Conservation (phyloP, 2,113 vertebrate genomes). For the Xiphophorus maculatus region DNA sequence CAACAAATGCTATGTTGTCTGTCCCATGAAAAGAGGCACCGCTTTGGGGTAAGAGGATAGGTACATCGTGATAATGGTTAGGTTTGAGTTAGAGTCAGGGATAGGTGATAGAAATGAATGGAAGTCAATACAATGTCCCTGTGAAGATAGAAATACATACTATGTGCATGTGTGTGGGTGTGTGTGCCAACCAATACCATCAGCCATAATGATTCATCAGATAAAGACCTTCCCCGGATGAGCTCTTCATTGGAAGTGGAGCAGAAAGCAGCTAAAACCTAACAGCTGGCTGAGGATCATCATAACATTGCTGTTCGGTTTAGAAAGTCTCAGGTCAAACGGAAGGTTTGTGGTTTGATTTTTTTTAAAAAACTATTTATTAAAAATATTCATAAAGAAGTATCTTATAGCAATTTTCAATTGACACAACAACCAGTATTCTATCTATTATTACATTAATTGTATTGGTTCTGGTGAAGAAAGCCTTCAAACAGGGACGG, state of each 20-base stretch:
- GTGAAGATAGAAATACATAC: too few relatives aligned
- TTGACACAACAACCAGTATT: constrained; percentile 14
- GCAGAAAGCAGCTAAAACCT: constrained; percentile 47
- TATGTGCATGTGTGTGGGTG: neutral
- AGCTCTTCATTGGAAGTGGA: constrained; percentile 55
- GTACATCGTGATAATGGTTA: too few relatives aligned
- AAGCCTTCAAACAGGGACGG: too few relatives aligned
- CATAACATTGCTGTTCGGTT: constrained; percentile 30
- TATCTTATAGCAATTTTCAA: neutral
- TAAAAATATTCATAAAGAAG: neutral
- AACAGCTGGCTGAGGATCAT: constrained; percentile 38
- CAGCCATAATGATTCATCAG: constrained; percentile 59
- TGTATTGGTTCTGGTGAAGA: too few relatives aligned
- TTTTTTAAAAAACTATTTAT: neutral
- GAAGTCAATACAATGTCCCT: too few relatives aligned
- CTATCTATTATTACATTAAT: constrained; percentile 14
- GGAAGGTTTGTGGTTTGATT: constrained; percentile 16
- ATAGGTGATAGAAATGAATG: too few relatives aligned
- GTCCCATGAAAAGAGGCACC: too few relatives aligned
- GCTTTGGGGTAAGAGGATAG: too few relatives aligned
- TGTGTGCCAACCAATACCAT: constrained; percentile 36
- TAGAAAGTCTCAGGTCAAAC: constrained; percentile 33
- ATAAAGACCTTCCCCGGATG: constrained; percentile 52
- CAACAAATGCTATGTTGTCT: too few relatives aligned
- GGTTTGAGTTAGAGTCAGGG: too few relatives aligned